These are phyloP conservation scores for Sclerurus mexicanus DNA, from an alignment of 2,113 vertebrate genomes.

Conservation along the genomic window DNA sequence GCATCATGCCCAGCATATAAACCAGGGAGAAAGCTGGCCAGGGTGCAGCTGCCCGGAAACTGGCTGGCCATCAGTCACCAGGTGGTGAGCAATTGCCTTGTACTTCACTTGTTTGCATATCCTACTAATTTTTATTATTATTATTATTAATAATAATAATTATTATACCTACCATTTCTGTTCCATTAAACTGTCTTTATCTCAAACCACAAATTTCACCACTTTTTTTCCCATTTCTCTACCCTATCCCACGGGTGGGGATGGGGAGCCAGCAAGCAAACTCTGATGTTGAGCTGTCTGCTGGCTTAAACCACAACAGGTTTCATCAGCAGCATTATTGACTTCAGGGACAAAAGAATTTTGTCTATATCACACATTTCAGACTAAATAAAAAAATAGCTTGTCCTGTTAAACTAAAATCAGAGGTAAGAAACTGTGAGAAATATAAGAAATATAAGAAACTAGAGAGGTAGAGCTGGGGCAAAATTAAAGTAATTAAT, in stretches of 20 bases:
- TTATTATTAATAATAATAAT: background rate
- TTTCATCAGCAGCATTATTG: background rate
- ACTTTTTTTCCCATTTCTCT: background rate
- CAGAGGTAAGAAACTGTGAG: background rate
- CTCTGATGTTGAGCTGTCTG: background rate
- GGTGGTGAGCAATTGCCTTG: background rate
- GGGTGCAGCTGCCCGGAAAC: background rate
- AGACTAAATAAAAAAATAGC: background rate
- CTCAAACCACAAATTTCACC: background rate
- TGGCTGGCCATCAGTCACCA: background rate
- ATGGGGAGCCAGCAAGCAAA: no score
- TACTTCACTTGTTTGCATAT: background rate
- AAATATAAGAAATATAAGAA: background rate
- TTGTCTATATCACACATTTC: background rate
- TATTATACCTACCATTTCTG: background rate
- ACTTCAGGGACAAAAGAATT: background rate
- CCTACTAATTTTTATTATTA: background rate
- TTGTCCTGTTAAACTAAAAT: background rate
- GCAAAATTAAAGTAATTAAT: background rate
- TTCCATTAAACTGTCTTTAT: background rate
- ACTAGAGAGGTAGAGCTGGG: background rate
- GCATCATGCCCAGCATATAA: background rate
- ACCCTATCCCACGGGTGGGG: no score
- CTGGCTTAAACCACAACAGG: background rate
- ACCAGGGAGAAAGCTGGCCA: background rate